phyloP scores from a whole-genome alignment of 1,140 invertebrate species.

The Forficula auricularia region DNA sequence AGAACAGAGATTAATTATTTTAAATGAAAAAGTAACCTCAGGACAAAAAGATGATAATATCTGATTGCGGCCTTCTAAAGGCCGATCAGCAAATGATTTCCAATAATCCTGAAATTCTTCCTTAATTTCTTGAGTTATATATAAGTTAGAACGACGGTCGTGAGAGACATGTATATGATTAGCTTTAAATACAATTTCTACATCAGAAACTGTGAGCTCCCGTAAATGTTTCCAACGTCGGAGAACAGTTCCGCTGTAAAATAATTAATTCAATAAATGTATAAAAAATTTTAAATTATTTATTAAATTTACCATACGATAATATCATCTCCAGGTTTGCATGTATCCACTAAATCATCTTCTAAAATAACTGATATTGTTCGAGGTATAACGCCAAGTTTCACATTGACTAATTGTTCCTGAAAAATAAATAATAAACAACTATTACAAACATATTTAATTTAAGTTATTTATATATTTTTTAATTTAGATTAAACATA shows the following conservation, averaged over 20 bases:
- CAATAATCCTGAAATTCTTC: constrained; percentile 60
- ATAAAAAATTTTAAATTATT: neutral
- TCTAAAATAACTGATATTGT: constrained; percentile 63
- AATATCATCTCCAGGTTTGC: constrained; percentile 78
- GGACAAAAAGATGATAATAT: constrained; percentile 73
- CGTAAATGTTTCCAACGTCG: constrained; percentile 47
- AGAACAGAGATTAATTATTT: too few species aligned
- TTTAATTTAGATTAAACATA: too few species aligned
- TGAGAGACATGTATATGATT: constrained; percentile 60
- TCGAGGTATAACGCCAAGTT: constrained; percentile 53
- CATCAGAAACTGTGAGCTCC: constrained; percentile 40
- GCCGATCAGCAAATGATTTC: constrained; percentile 39
- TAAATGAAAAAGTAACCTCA: too few species aligned
- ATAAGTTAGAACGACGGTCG: constrained; percentile 36
- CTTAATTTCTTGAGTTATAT: constrained; percentile 49
- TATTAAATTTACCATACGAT: constrained; percentile 45
- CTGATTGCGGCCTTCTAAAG: constrained; percentile 53
- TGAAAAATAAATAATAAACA: constrained; percentile 23
- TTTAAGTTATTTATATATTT: constrained; percentile 5
- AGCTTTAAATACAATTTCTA: constrained; percentile 52
- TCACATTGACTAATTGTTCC: constrained; percentile 54
- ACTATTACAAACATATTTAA: constrained; percentile 8
- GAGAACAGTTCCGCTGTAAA: constrained; percentile 53
- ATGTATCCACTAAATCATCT: constrained; percentile 71
- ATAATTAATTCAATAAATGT: neutral